phyloP scores from a whole-genome alignment of 30 jellyfish, hydroid and myxozoan genomes.

The Aurelia sp. region DNA sequence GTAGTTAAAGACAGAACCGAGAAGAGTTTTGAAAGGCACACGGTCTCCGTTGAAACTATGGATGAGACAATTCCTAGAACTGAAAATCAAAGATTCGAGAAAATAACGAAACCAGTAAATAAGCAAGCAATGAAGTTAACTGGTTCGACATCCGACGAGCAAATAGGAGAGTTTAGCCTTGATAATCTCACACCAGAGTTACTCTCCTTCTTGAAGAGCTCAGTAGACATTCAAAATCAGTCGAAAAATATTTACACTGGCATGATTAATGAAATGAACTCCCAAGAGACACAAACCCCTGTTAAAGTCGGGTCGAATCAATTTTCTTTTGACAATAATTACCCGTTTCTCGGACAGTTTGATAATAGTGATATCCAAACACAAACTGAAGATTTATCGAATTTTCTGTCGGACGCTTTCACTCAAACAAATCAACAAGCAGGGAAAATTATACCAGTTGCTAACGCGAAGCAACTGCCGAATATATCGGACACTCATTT shows the following conservation, averaged over 20 bases:
- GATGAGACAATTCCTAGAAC: background rate
- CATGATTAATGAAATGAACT: slow-evolving; percentile 9
- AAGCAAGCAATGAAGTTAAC: background rate
- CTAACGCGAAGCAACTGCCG: background rate
- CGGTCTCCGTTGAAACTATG: background rate
- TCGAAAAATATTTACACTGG: background rate
- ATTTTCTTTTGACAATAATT: slow-evolving; percentile 12
- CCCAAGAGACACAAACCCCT: slow-evolving; percentile 60
- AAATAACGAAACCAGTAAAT: background rate
- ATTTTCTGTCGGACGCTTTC: slow-evolving; percentile 59
- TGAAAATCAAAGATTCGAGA: background rate
- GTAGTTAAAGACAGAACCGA: background rate
- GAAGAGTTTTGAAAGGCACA: background rate
- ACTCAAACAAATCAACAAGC: slow-evolving; percentile 58
- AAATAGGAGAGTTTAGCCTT: slow-evolving; percentile 15
- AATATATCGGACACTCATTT: background rate
- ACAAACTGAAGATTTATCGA: slow-evolving; percentile 45
- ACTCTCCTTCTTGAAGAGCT: slow-evolving; percentile 17
- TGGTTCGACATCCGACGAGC: background rate
- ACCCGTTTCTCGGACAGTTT: slow-evolving; percentile 24
- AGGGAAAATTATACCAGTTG: background rate
- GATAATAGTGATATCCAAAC: slow-evolving; percentile 45
- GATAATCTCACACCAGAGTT: slow-evolving; percentile 50
- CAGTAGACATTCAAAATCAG: background rate
- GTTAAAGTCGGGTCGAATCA: slow-evolving; percentile 1